phyloP scores from a whole-genome alignment of 2,888 invertebrate genomes.

The Nomada fabriciana region DNA sequence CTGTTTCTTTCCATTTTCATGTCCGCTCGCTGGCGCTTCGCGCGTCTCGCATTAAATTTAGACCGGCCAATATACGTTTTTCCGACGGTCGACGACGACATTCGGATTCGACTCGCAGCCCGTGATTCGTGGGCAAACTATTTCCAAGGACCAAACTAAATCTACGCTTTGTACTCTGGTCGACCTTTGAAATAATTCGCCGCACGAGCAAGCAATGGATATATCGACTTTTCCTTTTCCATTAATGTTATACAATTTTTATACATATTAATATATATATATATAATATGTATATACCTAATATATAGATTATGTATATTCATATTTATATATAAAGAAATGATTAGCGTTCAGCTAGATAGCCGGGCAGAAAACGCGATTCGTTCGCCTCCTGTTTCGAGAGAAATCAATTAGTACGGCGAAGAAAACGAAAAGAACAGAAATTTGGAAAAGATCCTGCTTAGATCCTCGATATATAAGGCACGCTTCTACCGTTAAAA shows the following conservation, averaged over 20 bases:
- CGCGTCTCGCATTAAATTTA: background rate
- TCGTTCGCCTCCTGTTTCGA: slow-evolving; percentile 4
- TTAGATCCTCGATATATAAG: slow-evolving; percentile 58
- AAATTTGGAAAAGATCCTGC: slow-evolving; percentile 42
- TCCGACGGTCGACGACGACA: slow-evolving; percentile 60
- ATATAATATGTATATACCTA: slow-evolving; percentile 31
- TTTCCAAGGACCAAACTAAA: slow-evolving; percentile 80
- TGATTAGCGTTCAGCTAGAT: slow-evolving; percentile 38
- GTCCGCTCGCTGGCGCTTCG: background rate
- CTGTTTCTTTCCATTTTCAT: background rate
- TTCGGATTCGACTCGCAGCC: slow-evolving; percentile 49
- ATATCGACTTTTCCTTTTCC: slow-evolving; percentile 28
- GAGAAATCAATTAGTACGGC: slow-evolving; percentile 24
- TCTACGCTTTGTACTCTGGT: slow-evolving; percentile 82
- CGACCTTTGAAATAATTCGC: slow-evolving; percentile 80
- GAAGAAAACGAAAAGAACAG: background rate
- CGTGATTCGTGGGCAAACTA: slow-evolving; percentile 72
- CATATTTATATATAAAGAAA: slow-evolving; percentile 21
- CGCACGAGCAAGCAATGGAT: slow-evolving; percentile 67
- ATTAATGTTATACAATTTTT: slow-evolving; percentile 50
- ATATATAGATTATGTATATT: slow-evolving; percentile 21
- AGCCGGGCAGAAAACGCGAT: slow-evolving; percentile 11
- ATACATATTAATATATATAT: slow-evolving; percentile 46
- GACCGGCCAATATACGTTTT: slow-evolving; percentile 25
- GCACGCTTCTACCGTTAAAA: slow-evolving; percentile 64